Conservation (phyloP, 2,888 invertebrate species). For the Melanargia galathea region DNA sequence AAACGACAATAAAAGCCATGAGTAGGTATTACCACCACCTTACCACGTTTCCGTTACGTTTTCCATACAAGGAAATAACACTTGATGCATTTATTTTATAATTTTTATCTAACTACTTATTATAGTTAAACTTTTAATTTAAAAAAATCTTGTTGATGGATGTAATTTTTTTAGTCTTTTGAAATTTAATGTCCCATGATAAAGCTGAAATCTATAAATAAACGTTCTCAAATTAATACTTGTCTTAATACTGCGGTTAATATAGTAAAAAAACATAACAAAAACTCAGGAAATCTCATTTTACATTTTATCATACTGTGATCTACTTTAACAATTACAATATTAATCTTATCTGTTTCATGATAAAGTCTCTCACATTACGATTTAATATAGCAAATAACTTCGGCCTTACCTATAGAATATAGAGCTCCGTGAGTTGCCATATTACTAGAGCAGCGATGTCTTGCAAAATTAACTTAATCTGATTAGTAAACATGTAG, state of each 20-base stretch:
- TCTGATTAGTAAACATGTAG: too few species aligned
- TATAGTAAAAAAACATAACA: not conserved
- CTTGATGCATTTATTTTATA: slow-evolving; percentile 15
- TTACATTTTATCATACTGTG: not conserved
- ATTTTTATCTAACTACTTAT: not conserved
- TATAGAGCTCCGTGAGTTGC: slow-evolving; percentile 1
- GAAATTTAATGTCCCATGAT: too few species aligned
- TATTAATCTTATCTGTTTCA: slow-evolving; percentile 11
- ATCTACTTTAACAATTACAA: slow-evolving; percentile 1
- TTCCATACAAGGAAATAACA: slow-evolving; percentile 14
- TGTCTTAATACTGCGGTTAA: not conserved
- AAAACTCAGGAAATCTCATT: slow-evolving; percentile 6
- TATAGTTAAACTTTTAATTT: too few species aligned
- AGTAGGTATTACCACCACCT: slow-evolving; percentile 4
- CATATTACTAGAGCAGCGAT: not conserved
- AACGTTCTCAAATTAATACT: slow-evolving; percentile 1
- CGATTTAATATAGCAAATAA: slow-evolving; percentile 28
- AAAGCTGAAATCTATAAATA: not conserved
- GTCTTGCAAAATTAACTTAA: not conserved
- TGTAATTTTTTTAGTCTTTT: too few species aligned
- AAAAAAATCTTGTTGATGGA: too few species aligned
- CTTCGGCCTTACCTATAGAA: slow-evolving; percentile 21
- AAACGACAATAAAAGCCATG: not conserved
- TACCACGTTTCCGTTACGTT: slow-evolving; percentile 12
- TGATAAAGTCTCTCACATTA: slow-evolving; percentile 14